Evolutionary conservation across 2,113 vertebrate species (phyloP).

Genomic region (Mus spicilegus): DNA sequence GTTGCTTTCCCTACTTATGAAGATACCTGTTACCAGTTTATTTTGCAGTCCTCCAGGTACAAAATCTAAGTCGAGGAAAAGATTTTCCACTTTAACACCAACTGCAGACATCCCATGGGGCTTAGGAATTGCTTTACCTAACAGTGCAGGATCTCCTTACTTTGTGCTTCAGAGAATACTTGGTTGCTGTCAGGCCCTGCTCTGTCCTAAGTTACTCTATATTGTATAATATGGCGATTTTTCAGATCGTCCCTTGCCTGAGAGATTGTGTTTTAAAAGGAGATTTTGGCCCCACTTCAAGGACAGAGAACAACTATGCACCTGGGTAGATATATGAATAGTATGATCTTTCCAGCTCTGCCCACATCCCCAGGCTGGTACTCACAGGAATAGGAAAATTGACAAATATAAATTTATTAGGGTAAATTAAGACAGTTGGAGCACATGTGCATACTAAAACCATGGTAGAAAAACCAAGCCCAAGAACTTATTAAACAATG

Average conservation of each 20-base stretch:
- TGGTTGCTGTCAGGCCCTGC: background rate
- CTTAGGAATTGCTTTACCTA: background rate
- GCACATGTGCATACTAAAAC: background rate
- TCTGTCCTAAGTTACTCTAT: background rate
- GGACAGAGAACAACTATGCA: background rate
- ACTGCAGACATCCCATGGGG: background rate
- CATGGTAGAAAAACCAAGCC: background rate
- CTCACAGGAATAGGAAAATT: background rate
- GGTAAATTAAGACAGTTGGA: background rate
- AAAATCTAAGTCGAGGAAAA: background rate
- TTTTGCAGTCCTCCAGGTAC: background rate
- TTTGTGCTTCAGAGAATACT: background rate
- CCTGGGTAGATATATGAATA: background rate
- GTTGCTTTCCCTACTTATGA: background rate
- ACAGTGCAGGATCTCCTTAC: background rate
- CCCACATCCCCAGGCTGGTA: background rate
- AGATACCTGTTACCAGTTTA: background rate
- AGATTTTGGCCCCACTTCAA: background rate
- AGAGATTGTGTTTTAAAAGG: background rate
- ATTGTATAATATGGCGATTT: background rate
- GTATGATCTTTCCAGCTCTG: background rate
- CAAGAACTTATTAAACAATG: background rate
- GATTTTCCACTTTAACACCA: background rate
- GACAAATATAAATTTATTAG: background rate
- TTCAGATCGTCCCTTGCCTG: background rate